Evolutionary conservation across 2,797 vertebrate genomes (phyloP), one percentile per base, ranked within the genome.

Genomic region (Intellagama lesueurii): DNA sequence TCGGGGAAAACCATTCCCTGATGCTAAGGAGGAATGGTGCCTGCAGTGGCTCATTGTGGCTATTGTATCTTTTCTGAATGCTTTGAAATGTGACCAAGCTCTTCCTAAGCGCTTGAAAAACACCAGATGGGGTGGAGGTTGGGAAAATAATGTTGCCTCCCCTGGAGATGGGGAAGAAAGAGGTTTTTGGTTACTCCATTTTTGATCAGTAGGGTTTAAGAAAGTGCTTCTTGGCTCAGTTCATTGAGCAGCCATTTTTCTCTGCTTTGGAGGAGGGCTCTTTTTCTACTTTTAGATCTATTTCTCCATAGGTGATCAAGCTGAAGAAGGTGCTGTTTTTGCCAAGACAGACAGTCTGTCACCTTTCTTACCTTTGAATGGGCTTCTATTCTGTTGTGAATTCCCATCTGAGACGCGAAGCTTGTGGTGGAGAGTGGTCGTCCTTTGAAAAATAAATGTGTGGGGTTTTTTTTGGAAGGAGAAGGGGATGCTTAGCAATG

Each of bases 101-200:
- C 69, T 68, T 8, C 0, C 30, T 70, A 28, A 52, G 69, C 1
- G 1, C 16, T 35, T 3, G 22, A 69, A 86, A 52, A 89, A 64
- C 79, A 76, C 69, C 88, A 86, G 83, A 73, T 86, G 88, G 16
- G 70, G 44, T 30, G n/a, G 88, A 81, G 78, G 40, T 28, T 81
- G 88, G 69, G 83, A 11, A 56, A 7, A 40, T 70, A 72, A 40
- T 5, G 8, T 5, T 44, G 6, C 12, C 78, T 69, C 16, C 28
- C 3, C 26, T 69, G 35, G 60, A 81, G 30, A 35, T 60, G 60
- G 14, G 72, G 17, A n/a, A n/a, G 0, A 49, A 17, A 26, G 30
- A 16, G 16, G 40, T 14, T 32, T 84, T 70, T 16, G n/a, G 32
- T 30, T 44, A 1, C 7, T 47, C 35, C n/a, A 8, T n/a, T 4